These are phyloP conservation scores for Menura novaehollandiae DNA, from an alignment of 2,113 vertebrate genomes.

Conservation along the genomic window DNA sequence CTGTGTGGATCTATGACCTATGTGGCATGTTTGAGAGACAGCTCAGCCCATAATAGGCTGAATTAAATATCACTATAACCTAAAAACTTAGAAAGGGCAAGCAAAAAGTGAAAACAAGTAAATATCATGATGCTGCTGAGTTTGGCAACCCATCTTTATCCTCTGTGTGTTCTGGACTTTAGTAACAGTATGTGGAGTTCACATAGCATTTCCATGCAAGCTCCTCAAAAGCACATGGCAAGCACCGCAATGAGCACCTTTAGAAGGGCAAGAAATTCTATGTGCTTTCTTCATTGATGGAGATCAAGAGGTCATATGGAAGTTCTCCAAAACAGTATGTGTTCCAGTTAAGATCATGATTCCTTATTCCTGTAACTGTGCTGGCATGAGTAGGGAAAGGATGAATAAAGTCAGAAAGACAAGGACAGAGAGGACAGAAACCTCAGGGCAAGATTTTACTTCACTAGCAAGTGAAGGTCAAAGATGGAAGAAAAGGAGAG, in stretches of 20 bases:
- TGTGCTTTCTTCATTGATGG: not conserved
- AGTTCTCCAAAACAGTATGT: not conserved
- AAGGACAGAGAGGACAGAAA: not conserved
- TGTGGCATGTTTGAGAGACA: not conserved
- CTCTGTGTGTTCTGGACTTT: not conserved
- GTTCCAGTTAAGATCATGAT: not conserved
- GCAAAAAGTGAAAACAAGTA: not conserved
- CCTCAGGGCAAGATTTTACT: not conserved
- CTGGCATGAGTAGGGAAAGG: not conserved
- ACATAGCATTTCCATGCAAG: not conserved
- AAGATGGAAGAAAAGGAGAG: not conserved
- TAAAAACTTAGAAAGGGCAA: not conserved
- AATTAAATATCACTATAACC: not conserved
- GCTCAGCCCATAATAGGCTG: not conserved
- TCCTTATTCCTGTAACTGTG: not conserved
- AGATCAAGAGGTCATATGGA: not conserved
- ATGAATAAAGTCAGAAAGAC: not conserved
- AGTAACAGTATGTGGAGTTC: not conserved
- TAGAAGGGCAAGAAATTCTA: not conserved
- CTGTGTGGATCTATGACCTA: not conserved
- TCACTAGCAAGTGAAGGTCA: not conserved
- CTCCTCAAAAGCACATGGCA: not conserved
- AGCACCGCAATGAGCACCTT: not conserved
- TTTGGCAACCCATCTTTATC: not conserved
- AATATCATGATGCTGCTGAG: not conserved